Percentiles rank a stretch among this genome's conserved stretches.
Conservation (phyloP, 2,797 vertebrate genomes). For the Ciconia nigra region DNA sequence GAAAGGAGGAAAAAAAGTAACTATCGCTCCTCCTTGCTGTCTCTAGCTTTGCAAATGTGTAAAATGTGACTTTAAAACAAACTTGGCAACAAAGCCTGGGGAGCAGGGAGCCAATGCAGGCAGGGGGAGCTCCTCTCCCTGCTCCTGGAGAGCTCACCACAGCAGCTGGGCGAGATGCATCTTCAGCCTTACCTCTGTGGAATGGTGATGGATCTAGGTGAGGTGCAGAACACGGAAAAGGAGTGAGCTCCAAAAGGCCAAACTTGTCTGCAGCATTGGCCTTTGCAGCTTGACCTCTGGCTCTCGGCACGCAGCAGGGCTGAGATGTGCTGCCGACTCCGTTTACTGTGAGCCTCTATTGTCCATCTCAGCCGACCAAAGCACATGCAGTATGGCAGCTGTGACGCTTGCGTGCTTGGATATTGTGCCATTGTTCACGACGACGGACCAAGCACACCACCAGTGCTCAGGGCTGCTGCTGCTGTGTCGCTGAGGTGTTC, state of each 20-base stretch:
- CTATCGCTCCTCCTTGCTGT: background rate
- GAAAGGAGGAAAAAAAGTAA: background rate
- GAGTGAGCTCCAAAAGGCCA: background rate
- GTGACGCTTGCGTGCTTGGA: background rate
- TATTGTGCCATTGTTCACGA: background rate
- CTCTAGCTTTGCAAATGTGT: background rate
- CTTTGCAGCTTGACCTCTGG: background rate
- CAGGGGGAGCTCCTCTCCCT: background rate
- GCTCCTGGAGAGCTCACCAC: background rate
- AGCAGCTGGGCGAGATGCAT: background rate
- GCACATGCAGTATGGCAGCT: background rate
- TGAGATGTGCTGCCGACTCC: background rate
- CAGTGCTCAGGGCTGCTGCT: background rate
- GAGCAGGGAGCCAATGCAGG: background rate
- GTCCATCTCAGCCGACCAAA: accelerated
- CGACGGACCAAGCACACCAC: background rate
- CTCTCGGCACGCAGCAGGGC: background rate
- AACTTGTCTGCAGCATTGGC: background rate
- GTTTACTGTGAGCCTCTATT: background rate
- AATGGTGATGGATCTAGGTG: background rate
- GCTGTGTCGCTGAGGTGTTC: background rate
- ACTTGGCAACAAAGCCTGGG: background rate
- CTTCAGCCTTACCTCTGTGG: background rate
- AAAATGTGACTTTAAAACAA: background rate
- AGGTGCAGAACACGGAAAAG: background rate